Evolutionary conservation across 2,113 vertebrate species (phyloP), one percentile per base, ranked within the genome.

Genomic region (Propithecus coquereli): DNA sequence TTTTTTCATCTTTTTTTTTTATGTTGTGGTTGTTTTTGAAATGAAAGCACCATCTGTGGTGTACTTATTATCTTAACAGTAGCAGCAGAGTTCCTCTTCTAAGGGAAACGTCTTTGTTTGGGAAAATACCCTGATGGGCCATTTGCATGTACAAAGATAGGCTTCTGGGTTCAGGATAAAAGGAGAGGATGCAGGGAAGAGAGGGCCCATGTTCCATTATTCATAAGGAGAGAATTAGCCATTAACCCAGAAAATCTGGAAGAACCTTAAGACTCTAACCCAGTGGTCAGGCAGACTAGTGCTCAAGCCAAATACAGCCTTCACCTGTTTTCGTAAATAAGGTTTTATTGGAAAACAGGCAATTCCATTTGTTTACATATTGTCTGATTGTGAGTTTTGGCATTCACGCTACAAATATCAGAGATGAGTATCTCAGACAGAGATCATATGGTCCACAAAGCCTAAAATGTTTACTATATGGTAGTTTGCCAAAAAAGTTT

Each of bases 11-110:
- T 91, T 40, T 94, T 88, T 96, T 94, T 54, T 63, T 63, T 63
- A 84, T 92, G 77, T 73, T 94, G 93, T 43, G 77, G 47, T 73
- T 82, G 88, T 73, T 95, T 81, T 70, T 40, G 54, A 81, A 82
- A 82, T 77, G 94, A 96, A 96, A 96, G 94, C 77, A 82, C 93
- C 91, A 96, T 94, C 96, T 94, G 94, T 82, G 63, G 30, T 50
- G 3, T 85, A 4, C 52, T 85, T 92, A 91, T 63, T 95, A 82
- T 96, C 77, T 52, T 83, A 74, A 90, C 45, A 86, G 94, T 25
- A 63, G 73, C 59, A 82, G 90, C 86, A 94, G 88, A 92, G 87
- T 88, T 54, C 82, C 77, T 96, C n/a, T 92, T 77, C 61, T 76
- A 45, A 77, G 70, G 70, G 81, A 81, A 94, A 90, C 12, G 59